Percentiles rank a stretch among this genome's conserved stretches.
phyloP scores from a whole-genome alignment of 2,113 vertebrate species.

The Scopus umbretta region DNA sequence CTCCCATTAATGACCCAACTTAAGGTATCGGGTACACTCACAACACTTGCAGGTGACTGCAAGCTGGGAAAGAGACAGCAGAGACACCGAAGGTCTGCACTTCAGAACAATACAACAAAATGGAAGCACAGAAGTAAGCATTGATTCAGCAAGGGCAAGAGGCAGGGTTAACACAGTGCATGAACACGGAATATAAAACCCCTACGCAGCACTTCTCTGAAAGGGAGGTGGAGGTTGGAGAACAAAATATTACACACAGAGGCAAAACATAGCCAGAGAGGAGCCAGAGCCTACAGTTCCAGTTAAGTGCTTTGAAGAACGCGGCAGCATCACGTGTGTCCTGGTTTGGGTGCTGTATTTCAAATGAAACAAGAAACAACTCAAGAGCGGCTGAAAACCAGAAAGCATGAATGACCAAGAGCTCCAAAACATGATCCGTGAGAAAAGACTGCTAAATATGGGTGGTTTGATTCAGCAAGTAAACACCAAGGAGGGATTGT shows the following conservation, averaged over 20 bases:
- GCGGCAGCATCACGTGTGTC: fast-evolving
- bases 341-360: neutral
- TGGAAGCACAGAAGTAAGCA: neutral
- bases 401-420: neutral
- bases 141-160: neutral
- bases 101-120: neutral
- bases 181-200: fast-evolving
- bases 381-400: neutral
- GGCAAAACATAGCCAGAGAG: neutral
- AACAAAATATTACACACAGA: neutral
- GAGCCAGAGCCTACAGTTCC: neutral
- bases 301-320: neutral
- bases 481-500: too few species aligned
- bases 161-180: neutral
- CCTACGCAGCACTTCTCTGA: too few species aligned
- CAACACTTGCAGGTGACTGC: neutral
- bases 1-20: neutral
- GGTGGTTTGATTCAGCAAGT: neutral
- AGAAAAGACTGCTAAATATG: neutral
- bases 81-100: neutral
- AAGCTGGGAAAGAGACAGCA: neutral
- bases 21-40: neutral
- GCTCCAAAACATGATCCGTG: neutral
- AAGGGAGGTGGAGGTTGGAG: neutral
- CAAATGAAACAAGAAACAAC: neutral